Evolutionary conservation across 2,797 vertebrate genomes (phyloP).

Genomic region (Podarcis siculus): DNA sequence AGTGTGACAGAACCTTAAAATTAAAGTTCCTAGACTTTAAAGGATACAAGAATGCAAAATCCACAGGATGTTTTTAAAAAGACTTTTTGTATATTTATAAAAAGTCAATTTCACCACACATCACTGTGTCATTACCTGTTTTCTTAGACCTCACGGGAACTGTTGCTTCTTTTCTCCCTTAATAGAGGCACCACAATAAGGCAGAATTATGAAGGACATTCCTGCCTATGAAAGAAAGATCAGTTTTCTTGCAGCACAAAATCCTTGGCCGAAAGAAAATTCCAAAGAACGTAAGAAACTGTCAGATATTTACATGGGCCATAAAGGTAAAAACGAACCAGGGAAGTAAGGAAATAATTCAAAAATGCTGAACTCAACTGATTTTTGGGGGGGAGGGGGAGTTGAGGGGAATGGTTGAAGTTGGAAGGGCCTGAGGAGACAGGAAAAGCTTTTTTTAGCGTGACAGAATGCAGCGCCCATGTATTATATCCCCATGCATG

Average conservation of each 20-base stretch:
- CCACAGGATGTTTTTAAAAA: constrained; percentile 12
- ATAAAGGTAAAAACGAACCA: constrained; percentile 54
- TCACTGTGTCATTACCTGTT: constrained; percentile 60
- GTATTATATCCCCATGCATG: constrained; percentile 46
- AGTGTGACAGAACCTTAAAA: constrained; percentile 46
- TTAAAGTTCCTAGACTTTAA: constrained; percentile 36
- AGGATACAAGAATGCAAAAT: constrained; percentile 29
- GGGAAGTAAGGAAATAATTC: constrained; percentile 3
- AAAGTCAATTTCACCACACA: constrained; percentile 72
- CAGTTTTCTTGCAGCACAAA: constrained; percentile 54
- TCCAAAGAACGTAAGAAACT: constrained; percentile 52
- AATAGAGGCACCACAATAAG: constrained; percentile 39
- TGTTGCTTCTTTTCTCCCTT: constrained; percentile 49
- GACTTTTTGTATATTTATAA: constrained; percentile 66
- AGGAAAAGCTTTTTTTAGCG: constrained; percentile 48
- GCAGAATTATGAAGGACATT: constrained; percentile 39
- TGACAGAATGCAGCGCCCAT: constrained; percentile 23
- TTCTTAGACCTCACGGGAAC: constrained; percentile 55
- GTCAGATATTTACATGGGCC: constrained; percentile 24
- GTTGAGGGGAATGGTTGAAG: constrained; percentile 28
- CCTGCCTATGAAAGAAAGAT: constrained; percentile 48
- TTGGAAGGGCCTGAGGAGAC: constrained; percentile 41
- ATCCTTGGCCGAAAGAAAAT: constrained; percentile 50
- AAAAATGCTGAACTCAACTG: constrained; percentile 14
- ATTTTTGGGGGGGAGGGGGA: constrained; percentile 1